Evolutionary conservation across 2,113 vertebrate species (phyloP).

Genomic region (Tragelaphus buxtoni): DNA sequence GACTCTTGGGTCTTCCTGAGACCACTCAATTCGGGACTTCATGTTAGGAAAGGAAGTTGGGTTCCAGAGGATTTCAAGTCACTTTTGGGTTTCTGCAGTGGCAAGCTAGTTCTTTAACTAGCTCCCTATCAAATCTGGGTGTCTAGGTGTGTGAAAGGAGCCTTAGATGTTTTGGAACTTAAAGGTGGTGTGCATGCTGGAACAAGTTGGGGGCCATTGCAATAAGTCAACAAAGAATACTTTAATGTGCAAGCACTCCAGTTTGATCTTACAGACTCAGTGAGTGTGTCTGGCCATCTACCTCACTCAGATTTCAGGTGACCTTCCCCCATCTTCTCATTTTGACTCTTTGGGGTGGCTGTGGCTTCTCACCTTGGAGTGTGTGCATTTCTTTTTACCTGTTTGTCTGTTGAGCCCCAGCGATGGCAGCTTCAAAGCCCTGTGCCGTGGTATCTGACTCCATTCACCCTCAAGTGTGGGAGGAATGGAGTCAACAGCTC

Average conservation of each 20-base stretch:
- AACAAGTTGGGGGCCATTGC: neutral
- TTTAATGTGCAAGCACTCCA: rapidly evolving
- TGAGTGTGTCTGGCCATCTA: neutral
- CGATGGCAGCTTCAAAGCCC: neutral
- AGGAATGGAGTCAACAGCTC: neutral
- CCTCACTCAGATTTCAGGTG: no score
- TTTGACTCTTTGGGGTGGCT: neutral
- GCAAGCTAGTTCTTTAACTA: neutral
- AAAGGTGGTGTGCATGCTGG: neutral
- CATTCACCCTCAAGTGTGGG: rapidly evolving
- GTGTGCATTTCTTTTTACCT: neutral
- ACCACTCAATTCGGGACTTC: neutral
- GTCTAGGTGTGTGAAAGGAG: neutral
- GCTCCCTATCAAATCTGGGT: neutral
- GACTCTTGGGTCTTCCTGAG: neutral
- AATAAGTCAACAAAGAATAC: neutral
- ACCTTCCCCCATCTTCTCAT: neutral
- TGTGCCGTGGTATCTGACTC: neutral
- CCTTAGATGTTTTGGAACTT: neutral
- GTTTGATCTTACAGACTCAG: neutral
- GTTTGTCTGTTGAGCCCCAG: neutral
- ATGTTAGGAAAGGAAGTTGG: neutral
- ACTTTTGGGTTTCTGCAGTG: neutral
- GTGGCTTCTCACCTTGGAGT: neutral
- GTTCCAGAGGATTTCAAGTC: neutral